Evolutionary conservation across 2,113 vertebrate species (phyloP).

Genomic region (Paramormyrops kingsleyae): DNA sequence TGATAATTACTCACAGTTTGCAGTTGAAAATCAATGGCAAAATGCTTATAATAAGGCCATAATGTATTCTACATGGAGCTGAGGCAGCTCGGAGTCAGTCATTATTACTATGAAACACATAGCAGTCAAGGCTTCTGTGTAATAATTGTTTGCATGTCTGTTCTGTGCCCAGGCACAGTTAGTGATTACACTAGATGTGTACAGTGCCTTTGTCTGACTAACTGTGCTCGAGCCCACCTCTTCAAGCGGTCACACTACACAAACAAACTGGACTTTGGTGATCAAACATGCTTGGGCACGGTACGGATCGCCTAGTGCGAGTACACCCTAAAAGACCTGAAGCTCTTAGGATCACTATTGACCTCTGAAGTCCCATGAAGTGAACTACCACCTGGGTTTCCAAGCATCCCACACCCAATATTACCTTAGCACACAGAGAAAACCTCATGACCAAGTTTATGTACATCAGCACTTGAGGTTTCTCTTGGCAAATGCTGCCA

Average conservation of each 20-base stretch:
- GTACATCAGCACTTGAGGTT: background rate
- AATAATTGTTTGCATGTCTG: background rate
- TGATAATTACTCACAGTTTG: background rate
- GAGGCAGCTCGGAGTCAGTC: background rate
- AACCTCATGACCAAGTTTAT: background rate
- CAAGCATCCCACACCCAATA: background rate
- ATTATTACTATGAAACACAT: background rate
- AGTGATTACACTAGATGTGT: background rate
- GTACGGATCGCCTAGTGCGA: background rate
- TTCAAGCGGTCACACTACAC: background rate
- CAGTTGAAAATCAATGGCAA: background rate
- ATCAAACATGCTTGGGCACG: background rate
- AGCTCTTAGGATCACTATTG: background rate
- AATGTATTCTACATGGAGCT: background rate
- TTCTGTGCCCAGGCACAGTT: background rate
- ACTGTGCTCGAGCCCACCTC: background rate
- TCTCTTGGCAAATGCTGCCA: background rate
- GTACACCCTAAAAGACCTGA: background rate
- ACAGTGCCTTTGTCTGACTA: background rate
- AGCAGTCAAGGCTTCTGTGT: background rate
- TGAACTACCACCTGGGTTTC: background rate
- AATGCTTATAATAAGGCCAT: background rate
- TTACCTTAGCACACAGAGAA: background rate
- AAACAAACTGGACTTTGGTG: background rate
- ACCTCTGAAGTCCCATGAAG: background rate